Conservation (phyloP, 2,113 vertebrate species). For the Hystrix cristata region DNA sequence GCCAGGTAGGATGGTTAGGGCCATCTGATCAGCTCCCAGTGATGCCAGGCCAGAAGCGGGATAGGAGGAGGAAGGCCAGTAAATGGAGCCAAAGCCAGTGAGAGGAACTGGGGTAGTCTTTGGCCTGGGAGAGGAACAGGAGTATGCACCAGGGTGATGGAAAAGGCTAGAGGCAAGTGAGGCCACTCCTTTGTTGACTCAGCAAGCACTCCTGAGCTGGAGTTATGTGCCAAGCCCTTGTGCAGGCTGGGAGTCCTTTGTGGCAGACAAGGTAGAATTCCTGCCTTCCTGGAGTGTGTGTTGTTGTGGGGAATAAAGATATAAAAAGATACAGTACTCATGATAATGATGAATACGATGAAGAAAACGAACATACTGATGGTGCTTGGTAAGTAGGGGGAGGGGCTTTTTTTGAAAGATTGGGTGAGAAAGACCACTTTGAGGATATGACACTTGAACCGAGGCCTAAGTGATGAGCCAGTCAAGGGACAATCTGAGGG, state of each 20-base stretch:
- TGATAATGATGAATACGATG: no score
- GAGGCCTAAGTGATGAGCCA: not conserved
- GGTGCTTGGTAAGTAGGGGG: accelerated
- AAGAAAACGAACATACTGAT: not conserved
- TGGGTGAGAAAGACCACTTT: not conserved
- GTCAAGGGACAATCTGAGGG: not conserved
- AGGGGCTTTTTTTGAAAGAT: not conserved
- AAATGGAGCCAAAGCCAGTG: not conserved
- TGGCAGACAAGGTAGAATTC: not conserved
- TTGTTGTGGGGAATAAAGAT: not conserved
- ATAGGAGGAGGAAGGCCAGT: not conserved
- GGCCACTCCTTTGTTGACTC: not conserved
- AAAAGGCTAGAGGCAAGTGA: not conserved
- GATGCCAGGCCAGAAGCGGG: not conserved
- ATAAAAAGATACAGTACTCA: not conserved
- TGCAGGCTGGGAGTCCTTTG: not conserved
- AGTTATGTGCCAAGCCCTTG: not conserved
- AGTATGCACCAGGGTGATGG: not conserved
- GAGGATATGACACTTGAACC: not conserved
- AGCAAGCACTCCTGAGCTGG: not conserved
- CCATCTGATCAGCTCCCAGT: not conserved
- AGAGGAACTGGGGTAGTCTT: not conserved
- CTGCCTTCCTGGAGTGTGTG: not conserved
- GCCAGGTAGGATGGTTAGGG: not conserved
- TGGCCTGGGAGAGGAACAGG: not conserved